Evolutionary conservation across 2,113 vertebrate genomes (phyloP).

Genomic region (Labeo rohita): DNA sequence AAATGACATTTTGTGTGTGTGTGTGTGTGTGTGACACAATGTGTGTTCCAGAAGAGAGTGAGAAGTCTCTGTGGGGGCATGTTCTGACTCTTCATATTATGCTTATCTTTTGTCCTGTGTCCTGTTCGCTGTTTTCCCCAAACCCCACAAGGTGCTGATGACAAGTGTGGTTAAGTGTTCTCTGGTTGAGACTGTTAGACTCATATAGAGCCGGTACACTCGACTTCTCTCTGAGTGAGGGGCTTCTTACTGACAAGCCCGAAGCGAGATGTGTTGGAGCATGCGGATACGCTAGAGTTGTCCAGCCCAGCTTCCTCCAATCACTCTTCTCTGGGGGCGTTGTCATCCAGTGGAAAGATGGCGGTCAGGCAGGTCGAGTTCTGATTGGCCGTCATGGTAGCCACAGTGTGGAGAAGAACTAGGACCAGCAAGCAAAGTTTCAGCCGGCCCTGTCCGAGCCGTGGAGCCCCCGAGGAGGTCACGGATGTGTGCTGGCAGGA

Average conservation of each 20-base stretch:
- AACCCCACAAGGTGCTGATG: constrained; percentile 50
- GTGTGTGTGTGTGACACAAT: not conserved
- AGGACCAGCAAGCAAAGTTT: constrained; percentile 95
- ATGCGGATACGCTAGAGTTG: constrained; percentile 44
- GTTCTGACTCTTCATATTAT: constrained; percentile 41
- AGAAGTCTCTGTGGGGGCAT: constrained; percentile 38
- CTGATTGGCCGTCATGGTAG: constrained; percentile 91
- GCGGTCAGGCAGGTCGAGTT: constrained; percentile 86
- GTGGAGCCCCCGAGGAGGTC: constrained; percentile 86
- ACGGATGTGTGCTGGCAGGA: constrained; percentile 88
- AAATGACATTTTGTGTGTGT: constrained; percentile 29
- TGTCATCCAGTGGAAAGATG: constrained; percentile 87
- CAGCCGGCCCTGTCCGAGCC: constrained; percentile 93
- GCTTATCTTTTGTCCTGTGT: constrained; percentile 21
- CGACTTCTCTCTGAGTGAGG: constrained; percentile 38
- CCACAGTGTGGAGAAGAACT: constrained; percentile 94
- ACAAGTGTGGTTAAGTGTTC: constrained; percentile 42
- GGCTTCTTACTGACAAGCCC: constrained; percentile 9
- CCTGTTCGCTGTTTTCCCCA: constrained; percentile 31
- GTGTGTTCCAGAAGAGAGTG: constrained; percentile 42
- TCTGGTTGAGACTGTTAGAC: constrained; percentile 19
- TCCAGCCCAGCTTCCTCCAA: constrained; percentile 35
- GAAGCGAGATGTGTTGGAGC: constrained; percentile 41
- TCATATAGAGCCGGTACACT: constrained; percentile 15
- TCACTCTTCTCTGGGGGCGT: constrained; percentile 89